Percentiles rank a stretch among this genome's conserved stretches.
Evolutionary conservation across 2,888 invertebrate species (phyloP).

Genomic region (Blera fallax): DNA sequence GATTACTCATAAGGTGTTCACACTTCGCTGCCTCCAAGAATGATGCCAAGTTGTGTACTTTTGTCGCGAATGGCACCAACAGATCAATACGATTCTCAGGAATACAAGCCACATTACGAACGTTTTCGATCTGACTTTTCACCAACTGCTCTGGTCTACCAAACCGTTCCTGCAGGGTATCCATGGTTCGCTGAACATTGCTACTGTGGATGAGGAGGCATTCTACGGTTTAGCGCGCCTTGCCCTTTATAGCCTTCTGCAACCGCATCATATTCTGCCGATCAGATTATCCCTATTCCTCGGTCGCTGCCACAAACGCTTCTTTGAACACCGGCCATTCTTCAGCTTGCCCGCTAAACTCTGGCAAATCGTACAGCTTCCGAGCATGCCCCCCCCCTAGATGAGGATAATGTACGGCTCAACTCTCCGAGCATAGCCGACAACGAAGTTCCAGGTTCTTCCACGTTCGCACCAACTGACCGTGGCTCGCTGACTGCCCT

Average conservation of each 20-base stretch:
- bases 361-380: not conserved
- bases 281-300: not conserved
- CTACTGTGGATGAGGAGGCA: slow-evolving; percentile 44
- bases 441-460: not conserved
- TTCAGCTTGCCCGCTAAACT: not conserved
- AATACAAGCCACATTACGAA: slow-evolving; percentile 24
- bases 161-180: slow-evolving; percentile 3
- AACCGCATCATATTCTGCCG: slow-evolving; percentile 5
- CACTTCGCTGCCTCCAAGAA: slow-evolving; percentile 49
- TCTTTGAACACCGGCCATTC: not conserved
- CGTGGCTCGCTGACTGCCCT: too few species aligned
- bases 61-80: slow-evolving; percentile 48
- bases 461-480: too few species aligned
- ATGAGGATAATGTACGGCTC: not conserved
- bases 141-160: not conserved
- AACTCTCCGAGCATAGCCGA: not conserved
- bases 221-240: slow-evolving; percentile 41
- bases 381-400: not conserved
- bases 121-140: slow-evolving; percentile 23
- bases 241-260: slow-evolving; percentile 33
- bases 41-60: slow-evolving; percentile 55
- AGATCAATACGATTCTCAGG: slow-evolving; percentile 25
- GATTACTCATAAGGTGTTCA: slow-evolving; percentile 52
- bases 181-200: not conserved
- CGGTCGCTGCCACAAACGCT: not conserved